A percentile compares a stretch with the other conserved stretches of the same genome.
These are phyloP conservation scores for Nomada hirtipes DNA, from an alignment of 2,888 invertebrate genomes.

Conservation along the genomic window DNA sequence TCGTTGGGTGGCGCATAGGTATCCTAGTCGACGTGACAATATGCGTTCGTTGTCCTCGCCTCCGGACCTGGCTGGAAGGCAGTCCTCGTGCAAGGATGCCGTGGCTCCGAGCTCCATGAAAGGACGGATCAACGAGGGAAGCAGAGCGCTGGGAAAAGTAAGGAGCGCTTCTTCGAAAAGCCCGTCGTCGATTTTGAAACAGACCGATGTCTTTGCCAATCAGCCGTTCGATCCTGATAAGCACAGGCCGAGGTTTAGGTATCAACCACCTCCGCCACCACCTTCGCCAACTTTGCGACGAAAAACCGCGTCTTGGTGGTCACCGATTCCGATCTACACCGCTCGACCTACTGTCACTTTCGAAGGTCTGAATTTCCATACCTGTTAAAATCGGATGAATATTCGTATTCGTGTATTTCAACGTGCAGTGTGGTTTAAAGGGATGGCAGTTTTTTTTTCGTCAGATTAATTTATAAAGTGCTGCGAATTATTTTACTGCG, in stretches of 20 bases:
- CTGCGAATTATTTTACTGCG: not conserved
- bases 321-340: constrained; percentile 85
- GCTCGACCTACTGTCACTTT: constrained; percentile 89
- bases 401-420: not conserved
- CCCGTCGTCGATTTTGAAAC: constrained; percentile 81
- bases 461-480: not conserved
- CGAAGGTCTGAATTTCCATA: constrained; percentile 86
- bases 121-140: not conserved
- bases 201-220: constrained; percentile 86
- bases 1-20: constrained; percentile 92
- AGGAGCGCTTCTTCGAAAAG: not conserved
- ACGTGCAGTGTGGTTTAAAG: not conserved
- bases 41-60: constrained; percentile 87
- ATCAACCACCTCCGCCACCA: constrained; percentile 89
- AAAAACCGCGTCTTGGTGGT: constrained; percentile 85
- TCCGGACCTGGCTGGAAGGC: constrained; percentile 72
- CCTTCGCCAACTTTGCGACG: constrained; percentile 85
- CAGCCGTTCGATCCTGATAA: constrained; percentile 91
- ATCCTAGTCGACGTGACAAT: constrained; percentile 89
- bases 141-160: constrained; percentile 13
- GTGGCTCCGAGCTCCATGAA: not conserved
- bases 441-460: not conserved
- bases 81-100: not conserved
- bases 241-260: constrained; percentile 91
- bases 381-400: not conserved